Evolutionary conservation across 2,113 vertebrate genomes (phyloP).

Genomic region (Dasyornis broadbenti): DNA sequence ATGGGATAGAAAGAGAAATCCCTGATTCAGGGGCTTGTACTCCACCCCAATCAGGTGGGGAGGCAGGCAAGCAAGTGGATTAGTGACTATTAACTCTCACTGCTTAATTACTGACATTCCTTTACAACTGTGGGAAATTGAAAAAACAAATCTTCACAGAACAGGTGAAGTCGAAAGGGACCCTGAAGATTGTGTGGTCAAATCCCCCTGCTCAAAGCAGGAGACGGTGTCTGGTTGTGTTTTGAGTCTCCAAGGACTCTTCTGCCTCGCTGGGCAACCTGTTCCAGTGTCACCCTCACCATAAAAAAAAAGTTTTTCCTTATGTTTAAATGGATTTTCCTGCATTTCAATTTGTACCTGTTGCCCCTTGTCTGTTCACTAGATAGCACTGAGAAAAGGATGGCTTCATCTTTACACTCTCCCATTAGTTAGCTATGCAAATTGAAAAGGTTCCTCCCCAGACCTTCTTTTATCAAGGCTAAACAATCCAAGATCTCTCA

Average conservation of each 20-base stretch:
- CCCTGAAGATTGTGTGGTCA: background rate
- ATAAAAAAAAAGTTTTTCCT: background rate
- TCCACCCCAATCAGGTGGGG: background rate
- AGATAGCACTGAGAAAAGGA: background rate
- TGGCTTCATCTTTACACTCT: background rate
- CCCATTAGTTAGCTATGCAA: background rate
- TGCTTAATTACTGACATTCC: background rate
- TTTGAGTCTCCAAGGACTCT: background rate
- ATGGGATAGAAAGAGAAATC: background rate
- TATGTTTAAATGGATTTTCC: background rate
- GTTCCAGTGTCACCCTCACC: background rate
- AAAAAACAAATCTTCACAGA: background rate
- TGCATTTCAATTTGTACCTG: background rate
- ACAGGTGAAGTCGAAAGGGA: background rate
- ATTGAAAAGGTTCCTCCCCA: background rate
- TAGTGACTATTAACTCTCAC: background rate
- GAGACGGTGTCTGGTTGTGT: background rate
- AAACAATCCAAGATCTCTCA: background rate
- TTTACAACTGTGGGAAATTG: background rate
- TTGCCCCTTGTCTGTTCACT: background rate
- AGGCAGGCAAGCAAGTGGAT: background rate
- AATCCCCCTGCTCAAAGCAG: background rate
- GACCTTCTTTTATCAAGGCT: background rate
- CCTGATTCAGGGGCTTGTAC: background rate
- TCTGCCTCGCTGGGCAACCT: background rate